phyloP scores from a whole-genome alignment of 2,888 invertebrate genomes.

The Trissolcus japonicus region DNA sequence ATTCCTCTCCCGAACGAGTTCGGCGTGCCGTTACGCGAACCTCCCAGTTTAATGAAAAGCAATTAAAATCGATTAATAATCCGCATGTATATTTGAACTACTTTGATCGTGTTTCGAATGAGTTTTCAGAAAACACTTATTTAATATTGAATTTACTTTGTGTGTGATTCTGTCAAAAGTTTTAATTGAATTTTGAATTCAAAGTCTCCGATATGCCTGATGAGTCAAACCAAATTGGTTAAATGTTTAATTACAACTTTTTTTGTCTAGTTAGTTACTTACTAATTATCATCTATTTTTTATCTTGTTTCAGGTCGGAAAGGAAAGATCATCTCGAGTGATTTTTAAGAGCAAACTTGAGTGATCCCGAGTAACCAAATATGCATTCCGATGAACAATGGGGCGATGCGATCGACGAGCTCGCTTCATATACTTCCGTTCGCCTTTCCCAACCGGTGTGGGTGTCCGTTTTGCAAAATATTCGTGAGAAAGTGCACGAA shows the following conservation, averaged over 20 bases:
- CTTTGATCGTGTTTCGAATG: slow-evolving; percentile 1
- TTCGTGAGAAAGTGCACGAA: slow-evolving; percentile 49
- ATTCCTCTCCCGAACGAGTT: slow-evolving; percentile 12
- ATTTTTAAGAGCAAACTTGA: slow-evolving; percentile 23
- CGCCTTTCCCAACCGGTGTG: slow-evolving; percentile 30
- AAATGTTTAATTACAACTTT: too few species aligned
- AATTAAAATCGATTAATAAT: slow-evolving; percentile 29
- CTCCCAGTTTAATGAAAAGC: background rate
- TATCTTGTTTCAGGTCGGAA: background rate
- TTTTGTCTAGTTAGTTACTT: too few species aligned
- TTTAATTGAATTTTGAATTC: slow-evolving; percentile 1
- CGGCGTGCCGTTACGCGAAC: slow-evolving; percentile 9
- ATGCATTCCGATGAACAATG: slow-evolving; percentile 44
- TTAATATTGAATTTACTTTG: background rate
- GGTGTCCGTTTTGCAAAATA: slow-evolving; percentile 48
- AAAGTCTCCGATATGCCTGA: too few species aligned
- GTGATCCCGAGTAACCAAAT: slow-evolving; percentile 43
- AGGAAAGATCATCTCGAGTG: slow-evolving; percentile 1
- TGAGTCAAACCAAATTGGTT: too few species aligned
- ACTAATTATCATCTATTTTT: too few species aligned
- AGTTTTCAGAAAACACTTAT: background rate
- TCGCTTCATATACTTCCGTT: slow-evolving; percentile 37
- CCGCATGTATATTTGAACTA: background rate
- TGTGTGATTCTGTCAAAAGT: slow-evolving; percentile 1
- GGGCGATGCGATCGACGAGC: slow-evolving; percentile 23